Evolutionary conservation across 2,888 invertebrate genomes (phyloP).

Genomic region (Beris morrisii): DNA sequence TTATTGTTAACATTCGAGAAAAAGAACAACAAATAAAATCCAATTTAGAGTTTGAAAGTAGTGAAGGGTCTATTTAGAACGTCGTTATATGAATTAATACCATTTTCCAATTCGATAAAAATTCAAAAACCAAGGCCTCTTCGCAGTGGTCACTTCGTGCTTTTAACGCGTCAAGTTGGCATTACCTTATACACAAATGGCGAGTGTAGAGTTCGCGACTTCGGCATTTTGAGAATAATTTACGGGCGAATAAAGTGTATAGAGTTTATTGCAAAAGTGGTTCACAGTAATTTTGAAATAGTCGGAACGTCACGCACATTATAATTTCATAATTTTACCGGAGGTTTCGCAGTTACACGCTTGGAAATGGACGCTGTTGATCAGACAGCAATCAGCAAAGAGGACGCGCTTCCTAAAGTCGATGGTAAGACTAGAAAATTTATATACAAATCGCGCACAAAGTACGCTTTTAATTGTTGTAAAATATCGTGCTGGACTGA

Average conservation of each 20-base stretch:
- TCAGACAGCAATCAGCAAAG: conserved; percentile 31
- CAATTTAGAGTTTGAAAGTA: background rate
- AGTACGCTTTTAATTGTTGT: background rate
- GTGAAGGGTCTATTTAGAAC: background rate
- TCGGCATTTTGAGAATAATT: conserved; percentile 34
- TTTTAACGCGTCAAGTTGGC: conserved; percentile 19
- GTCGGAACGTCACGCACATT: too few species aligned
- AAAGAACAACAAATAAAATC: background rate
- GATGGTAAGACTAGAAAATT: conserved; percentile 5
- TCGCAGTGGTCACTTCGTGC: conserved; percentile 8
- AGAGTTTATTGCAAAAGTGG: conserved; percentile 1
- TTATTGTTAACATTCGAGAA: background rate
- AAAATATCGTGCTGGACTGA: background rate
- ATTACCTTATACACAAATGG: conserved; percentile 37
- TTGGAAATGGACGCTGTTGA: conserved; percentile 32
- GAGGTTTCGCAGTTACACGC: too few species aligned
- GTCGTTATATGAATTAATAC: background rate
- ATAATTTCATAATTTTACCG: too few species aligned
- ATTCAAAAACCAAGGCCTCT: background rate
- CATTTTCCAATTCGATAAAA: conserved; percentile 3
- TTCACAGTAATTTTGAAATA: too few species aligned
- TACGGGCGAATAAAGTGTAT: conserved; percentile 17
- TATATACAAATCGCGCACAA: background rate
- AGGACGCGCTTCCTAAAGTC: conserved; percentile 36
- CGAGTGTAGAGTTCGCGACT: conserved; percentile 34